Base-by-base conservation (phyloP, 2,113 vertebrate species). In the Himantopus leucocephalus region DNA sequence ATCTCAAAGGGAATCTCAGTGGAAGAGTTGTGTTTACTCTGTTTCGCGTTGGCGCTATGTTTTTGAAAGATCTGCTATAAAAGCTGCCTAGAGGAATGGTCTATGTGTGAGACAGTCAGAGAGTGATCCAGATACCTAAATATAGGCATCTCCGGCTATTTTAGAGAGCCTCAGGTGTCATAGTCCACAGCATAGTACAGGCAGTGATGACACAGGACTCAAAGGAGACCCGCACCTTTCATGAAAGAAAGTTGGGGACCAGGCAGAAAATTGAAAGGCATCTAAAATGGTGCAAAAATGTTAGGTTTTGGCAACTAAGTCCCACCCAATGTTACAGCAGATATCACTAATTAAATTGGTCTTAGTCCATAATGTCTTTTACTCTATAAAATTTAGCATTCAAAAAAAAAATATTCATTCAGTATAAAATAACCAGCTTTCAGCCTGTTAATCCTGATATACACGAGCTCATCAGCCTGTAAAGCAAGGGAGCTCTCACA, bases 1-100 rank as follows among this genome's bases (percentile, higher is more conserved):
- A 95, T 96, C 94, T 94, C 92, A 89, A 87, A 97, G 74, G 84
- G 59, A 76, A 75, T 63, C 64, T 95, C 83, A 60, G 60, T 84
- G 52, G 59, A 94, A 85, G 66, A 56, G 59, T 20, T 87, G 37
- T 34, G 26, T 89, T 85, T 87, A 78, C 34, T 52, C 34, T 52
- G 77, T 91, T 87, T 95, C 4, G 2, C 71, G 64, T 79, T 2
- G 0, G 27, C 19, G 7, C 41, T 88, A 32, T 81, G 84, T 56
- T 92, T 94, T 75, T 79, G 41, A 81, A 88, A 90, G 21, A 63
- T 88, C 79, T 95, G 94, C 72, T 92, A 78, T 71, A 77, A 80
- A 66, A 81, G 72, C 82, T 90, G 92, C 39, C 83, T 75, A 52
- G 88, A 81, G 73, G 92, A 93, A 94, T 94, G 92, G 24, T 86